Base-by-base conservation (phyloP, 2,113 vertebrate species). In the Ploceus nigricollis region DNA sequence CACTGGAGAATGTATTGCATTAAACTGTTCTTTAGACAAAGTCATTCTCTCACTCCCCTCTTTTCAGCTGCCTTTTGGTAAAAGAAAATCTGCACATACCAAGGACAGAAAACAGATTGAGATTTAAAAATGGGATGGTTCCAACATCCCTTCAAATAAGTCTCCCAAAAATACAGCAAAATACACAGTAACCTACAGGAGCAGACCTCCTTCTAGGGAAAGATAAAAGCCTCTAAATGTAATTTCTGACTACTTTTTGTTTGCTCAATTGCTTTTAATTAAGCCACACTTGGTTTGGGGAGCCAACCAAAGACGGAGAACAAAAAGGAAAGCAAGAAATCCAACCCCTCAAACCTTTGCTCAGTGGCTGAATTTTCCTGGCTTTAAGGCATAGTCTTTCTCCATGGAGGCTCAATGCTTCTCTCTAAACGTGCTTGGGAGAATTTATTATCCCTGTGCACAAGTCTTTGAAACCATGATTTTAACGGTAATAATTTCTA, bases 401-500 rank as follows among this genome's bases (percentile, higher is more conserved):
- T 97, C 93, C 64, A 10, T 15, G 61, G 65, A 22, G 68, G 76
- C 40, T 19, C 83, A 76, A 11, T 37, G 60, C 63, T 94, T 79
- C 83, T 65, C 42, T 60, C 90, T 79, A 86, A 95, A 95, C 75
- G 93, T 83, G 75, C 93, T 94, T 77, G 82, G 40, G 92, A 96
- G 92, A 92, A 97, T 97, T 96, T 96, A 97, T 97, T 91, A 81
- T 87, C 87, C 94, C 90, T 75, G 79, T 56, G 80, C 7, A 6
- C 53, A 69, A 61, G 76, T 77, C 94, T 97, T 95, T 94, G 96
- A 94, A 96, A 73, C 88, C 61, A 18, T 89, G 75, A 93, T 92
- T 96, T 82, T 96, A 94, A 95, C 47, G 89, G 94, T 84, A 96
- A 93, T 96, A 90, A 96, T 96, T 96, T 61, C 94, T 87, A 54